These are phyloP conservation scores for Phengaris alcon DNA, from an alignment of 2,888 invertebrate species.

Conservation along the genomic window DNA sequence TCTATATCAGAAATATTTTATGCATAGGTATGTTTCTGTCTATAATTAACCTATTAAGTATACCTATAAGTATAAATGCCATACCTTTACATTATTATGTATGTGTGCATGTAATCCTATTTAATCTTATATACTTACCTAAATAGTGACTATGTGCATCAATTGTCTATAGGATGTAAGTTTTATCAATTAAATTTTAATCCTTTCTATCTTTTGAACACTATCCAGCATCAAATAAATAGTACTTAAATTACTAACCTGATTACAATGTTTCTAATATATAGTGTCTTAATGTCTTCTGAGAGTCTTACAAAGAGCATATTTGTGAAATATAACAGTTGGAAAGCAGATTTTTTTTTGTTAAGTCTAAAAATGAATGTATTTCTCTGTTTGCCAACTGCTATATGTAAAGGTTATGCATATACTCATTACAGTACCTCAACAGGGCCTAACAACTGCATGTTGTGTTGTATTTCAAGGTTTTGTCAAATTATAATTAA, in stretches of 20 bases:
- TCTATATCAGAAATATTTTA: slow-evolving; percentile 13
- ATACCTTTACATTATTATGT: slow-evolving; percentile 28
- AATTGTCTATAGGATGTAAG: slow-evolving; percentile 40
- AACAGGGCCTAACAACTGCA: slow-evolving; percentile 19
- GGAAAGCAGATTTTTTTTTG: neutral
- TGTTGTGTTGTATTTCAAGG: neutral
- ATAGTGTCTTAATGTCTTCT: slow-evolving; percentile 16
- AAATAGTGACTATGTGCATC: slow-evolving; percentile 38
- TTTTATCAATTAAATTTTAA: slow-evolving; percentile 60
- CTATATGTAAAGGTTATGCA: slow-evolving; percentile 25
- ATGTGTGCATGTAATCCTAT: slow-evolving; percentile 37
- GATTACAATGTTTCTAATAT: neutral
- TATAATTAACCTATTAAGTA: slow-evolving; percentile 13
- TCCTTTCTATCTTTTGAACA: slow-evolving; percentile 58
- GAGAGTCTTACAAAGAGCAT: slow-evolving; percentile 5
- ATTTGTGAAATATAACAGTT: slow-evolving; percentile 12
- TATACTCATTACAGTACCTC: slow-evolving; percentile 29
- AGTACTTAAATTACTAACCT: slow-evolving; percentile 25
- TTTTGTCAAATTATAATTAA: neutral
- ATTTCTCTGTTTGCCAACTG: neutral
- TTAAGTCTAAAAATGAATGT: neutral
- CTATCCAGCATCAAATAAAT: slow-evolving; percentile 23
- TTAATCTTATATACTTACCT: slow-evolving; percentile 38
- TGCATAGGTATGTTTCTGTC: slow-evolving; percentile 14
- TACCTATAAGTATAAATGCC: slow-evolving; percentile 27